Conservation (phyloP, 2,113 vertebrate genomes). For the Callithrix jacchus region DNA sequence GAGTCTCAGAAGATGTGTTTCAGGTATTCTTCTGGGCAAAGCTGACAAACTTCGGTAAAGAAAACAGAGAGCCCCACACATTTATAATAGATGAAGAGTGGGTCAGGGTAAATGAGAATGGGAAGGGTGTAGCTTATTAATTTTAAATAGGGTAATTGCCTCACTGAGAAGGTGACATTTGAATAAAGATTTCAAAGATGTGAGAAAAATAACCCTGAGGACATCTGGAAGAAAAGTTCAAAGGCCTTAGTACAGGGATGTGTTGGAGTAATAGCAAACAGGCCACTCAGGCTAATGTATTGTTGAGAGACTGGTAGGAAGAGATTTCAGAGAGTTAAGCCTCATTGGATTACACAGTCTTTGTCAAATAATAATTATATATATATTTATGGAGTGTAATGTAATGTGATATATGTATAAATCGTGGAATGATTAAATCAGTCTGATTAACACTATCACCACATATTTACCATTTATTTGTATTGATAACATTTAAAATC, state of each 20-base stretch:
- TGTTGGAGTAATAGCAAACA: not conserved
- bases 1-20: not conserved
- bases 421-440: not conserved
- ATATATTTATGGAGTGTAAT: not conserved
- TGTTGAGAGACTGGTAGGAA: not conserved
- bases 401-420: not conserved
- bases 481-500: not conserved
- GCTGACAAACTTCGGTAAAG: not conserved
- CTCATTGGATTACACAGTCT: not conserved
- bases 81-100: not conserved
- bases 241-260: rapidly evolving
- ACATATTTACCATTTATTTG: not conserved
- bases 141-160: not conserved
- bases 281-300: too few relatives aligned
- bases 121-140: rapidly evolving
- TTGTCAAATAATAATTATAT: not conserved
- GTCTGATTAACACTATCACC: not conserved
- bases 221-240: not conserved
- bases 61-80: not conserved
- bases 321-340: not conserved
- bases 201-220: not conserved
- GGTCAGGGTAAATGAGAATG: not conserved
- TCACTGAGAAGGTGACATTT: not conserved
- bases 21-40: not conserved
- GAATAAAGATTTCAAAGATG: not conserved